Evolutionary conservation across 2,888 invertebrate genomes (phyloP), one percentile per base, ranked within the genome.

Genomic region (Branchellion lobata): DNA sequence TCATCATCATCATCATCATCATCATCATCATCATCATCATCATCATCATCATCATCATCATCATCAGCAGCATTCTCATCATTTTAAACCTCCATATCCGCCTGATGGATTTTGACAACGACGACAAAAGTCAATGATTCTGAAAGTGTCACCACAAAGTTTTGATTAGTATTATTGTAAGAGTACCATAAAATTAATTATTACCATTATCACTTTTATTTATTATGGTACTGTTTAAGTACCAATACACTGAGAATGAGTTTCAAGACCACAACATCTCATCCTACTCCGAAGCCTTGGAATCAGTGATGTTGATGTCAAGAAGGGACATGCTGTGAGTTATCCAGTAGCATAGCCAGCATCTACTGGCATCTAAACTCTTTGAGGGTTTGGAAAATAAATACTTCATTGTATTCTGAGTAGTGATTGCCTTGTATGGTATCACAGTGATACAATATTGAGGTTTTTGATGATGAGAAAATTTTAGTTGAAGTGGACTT

Each of bases 311-410:
- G 80, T 90, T 89, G 82, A 91, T 90, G 82, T 91, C 91, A 51
- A 95, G 88, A 82, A 97, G 89, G 86, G 93, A 92, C 53, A 98
- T 89, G 3, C 94, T 91, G 89, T 99, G 96, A 51, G 97, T 88
- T 82, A 94, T 94, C 99, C 99, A 99, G 87, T 96, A 99, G 85
- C 95, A 92, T 81, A 98, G 89, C 99, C 99, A 99, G 8, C 98
- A 92, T 84, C 96, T 91, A 87, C 96, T 97, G 14, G 95, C 93
- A 90, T 99, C 98, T 83, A 99, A 81, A 84, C 86, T 85, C 86
- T 87, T 82, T 40, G 40, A 8, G 40, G 5, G 40, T 40, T 5
- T n/a, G n/a, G n/a, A n/a, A n/a, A n/a, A n/a, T n/a, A 33, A 33
- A 31, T 33, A 68, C 29, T 21, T 27, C 1, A 65, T 65, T 18